A percentile compares a stretch with the other conserved stretches of the same genome.
Evolutionary conservation across 2,797 vertebrate species (phyloP).

Genomic region (Neopelma chrysocephalum): DNA sequence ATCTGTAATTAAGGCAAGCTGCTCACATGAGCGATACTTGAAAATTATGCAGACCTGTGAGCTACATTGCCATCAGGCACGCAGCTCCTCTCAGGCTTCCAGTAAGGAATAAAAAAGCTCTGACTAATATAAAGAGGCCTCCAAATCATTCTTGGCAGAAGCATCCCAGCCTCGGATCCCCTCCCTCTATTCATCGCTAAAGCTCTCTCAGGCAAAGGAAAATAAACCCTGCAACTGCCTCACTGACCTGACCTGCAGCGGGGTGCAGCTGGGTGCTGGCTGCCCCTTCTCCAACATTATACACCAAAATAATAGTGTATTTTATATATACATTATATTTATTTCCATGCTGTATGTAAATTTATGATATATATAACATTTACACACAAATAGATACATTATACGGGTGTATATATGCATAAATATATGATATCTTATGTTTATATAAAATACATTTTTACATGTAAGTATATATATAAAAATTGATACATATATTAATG

Average conservation of each 20-base stretch:
- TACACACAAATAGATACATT: too few relatives aligned
- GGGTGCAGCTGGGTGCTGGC: background rate
- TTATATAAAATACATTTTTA: background rate
- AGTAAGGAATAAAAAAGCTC: slow-evolving; percentile 69
- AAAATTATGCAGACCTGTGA: slow-evolving; percentile 29
- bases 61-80: background rate
- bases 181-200: slow-evolving; percentile 89
- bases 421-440: background rate
- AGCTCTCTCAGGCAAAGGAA: slow-evolving; percentile 69
- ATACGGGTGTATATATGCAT: too few relatives aligned
- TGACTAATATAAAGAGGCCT: slow-evolving; percentile 77
- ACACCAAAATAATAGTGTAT: background rate
- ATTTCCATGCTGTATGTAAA: background rate
- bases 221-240: slow-evolving; percentile 77
- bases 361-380: background rate
- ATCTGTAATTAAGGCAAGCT: background rate
- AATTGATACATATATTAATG: background rate
- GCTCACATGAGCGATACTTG: background rate
- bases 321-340: rapidly evolving
- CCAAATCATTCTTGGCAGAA: slow-evolving; percentile 76
- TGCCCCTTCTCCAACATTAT: slow-evolving; percentile 63
- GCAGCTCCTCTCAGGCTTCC: slow-evolving; percentile 38
- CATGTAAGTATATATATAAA: background rate
- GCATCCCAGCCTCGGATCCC: slow-evolving; percentile 71
- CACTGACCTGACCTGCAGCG: slow-evolving; percentile 77